phyloP scores from a whole-genome alignment of 2,797 vertebrate genomes.

The Carapus acus region DNA sequence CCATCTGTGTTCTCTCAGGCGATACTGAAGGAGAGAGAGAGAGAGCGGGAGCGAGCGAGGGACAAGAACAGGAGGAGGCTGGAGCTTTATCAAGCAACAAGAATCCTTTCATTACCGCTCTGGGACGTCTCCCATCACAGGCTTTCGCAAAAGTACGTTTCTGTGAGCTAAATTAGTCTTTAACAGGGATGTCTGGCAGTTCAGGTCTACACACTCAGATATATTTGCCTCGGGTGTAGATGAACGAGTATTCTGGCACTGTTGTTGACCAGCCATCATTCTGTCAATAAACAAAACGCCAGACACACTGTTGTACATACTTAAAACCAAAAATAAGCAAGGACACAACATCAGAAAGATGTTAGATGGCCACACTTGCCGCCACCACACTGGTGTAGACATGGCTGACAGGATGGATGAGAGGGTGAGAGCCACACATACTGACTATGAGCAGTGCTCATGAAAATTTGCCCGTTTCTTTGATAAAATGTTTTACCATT shows the following conservation, averaged over 20 bases:
- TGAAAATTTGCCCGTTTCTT: constrained; percentile 1
- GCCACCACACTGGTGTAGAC: too few relatives aligned
- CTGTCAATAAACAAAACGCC: constrained; percentile 33
- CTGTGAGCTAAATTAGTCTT: too few relatives aligned
- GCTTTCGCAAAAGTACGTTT: too few relatives aligned
- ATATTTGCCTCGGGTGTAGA: too few relatives aligned
- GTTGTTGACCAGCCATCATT: constrained; percentile 31
- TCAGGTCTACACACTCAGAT: constrained; percentile 5
- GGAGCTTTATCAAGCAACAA: too few relatives aligned
- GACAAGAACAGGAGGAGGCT: constrained; percentile 24
- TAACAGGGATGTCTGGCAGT: background rate
- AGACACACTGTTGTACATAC: constrained; percentile 19
- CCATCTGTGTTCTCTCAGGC: constrained; percentile 72
- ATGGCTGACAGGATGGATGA: too few relatives aligned
- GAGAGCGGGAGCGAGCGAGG: constrained; percentile 35
- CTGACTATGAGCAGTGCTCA: background rate
- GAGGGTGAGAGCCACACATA: too few relatives aligned
- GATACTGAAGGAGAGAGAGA: constrained; percentile 57
- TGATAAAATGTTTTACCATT: background rate
- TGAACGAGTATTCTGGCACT: too few relatives aligned
- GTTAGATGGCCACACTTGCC: too few relatives aligned
- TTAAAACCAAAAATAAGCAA: constrained; percentile 18
- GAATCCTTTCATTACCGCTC: too few relatives aligned
- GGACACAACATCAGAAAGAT: background rate
- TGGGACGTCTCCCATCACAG: background rate